Evolutionary conservation across 2,113 vertebrate genomes (phyloP).

Genomic region (Colius striatus): DNA sequence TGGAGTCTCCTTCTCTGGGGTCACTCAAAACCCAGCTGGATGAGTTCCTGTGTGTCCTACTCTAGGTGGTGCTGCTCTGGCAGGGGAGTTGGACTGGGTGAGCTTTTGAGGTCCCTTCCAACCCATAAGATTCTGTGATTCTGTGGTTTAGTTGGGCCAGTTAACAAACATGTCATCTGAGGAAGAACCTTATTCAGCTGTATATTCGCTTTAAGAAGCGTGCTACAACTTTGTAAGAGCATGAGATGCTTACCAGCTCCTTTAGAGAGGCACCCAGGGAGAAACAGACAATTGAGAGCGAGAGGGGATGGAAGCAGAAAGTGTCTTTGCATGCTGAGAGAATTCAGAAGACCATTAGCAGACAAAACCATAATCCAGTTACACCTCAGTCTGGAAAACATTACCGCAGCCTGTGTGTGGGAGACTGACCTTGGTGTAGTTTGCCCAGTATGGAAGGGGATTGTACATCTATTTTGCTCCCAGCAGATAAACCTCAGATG

Average conservation of each 20-base stretch:
- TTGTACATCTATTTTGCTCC: neutral
- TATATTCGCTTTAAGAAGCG: neutral
- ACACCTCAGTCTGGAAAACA: neutral
- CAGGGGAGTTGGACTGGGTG: no score
- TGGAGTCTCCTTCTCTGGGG: no score
- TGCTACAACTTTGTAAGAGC: neutral
- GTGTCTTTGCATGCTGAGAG: neutral
- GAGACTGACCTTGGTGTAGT: neutral
- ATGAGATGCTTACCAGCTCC: neutral
- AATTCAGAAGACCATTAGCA: neutral
- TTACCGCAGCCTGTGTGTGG: neutral
- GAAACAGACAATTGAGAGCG: neutral
- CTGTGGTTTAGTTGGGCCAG: neutral
- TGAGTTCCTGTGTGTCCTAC: no score
- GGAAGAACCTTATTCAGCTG: neutral
- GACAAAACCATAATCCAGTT: neutral
- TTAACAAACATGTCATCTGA: neutral
- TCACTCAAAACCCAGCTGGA: no score
- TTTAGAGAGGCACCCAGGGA: neutral
- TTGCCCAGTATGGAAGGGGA: neutral
- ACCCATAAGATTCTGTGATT: no score
- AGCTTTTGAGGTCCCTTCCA: no score
- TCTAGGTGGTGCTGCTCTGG: no score
- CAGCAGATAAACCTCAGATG: neutral
- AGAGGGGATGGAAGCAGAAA: neutral